Percentiles rank a stretch among this genome's conserved stretches.
phyloP scores from a whole-genome alignment of 2,113 vertebrate genomes.

The Spermophilus dauricus region DNA sequence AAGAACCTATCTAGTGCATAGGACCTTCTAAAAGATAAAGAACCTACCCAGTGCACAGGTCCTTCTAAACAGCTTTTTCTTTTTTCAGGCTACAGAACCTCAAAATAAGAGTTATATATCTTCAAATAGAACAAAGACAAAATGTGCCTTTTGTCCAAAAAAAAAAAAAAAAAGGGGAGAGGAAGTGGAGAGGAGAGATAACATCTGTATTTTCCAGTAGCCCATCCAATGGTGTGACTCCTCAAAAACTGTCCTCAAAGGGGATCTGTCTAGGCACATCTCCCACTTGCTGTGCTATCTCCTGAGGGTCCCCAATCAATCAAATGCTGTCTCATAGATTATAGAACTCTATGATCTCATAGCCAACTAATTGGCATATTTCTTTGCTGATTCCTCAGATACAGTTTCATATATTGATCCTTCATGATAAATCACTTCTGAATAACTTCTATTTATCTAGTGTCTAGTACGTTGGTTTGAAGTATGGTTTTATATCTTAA shows the following conservation, averaged over 20 bases:
- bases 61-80: neutral
- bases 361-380: neutral
- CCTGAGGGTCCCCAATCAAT: neutral
- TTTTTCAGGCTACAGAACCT: neutral
- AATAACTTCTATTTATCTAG: no score
- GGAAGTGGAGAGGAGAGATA: neutral
- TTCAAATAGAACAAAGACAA: slow-evolving; percentile 1
- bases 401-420: neutral
- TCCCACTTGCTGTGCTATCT: neutral
- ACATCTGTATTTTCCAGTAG: fast-evolving
- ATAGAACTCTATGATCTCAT: neutral
- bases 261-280: neutral
- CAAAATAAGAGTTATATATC: neutral
- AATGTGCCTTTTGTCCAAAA: neutral
- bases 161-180: no score
- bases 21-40: neutral
- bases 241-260: neutral
- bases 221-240: neutral
- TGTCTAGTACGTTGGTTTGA: neutral
- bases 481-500: neutral
- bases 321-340: neutral
- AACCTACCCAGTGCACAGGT: neutral
- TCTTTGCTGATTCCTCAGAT: neutral
- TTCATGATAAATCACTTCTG: neutral
- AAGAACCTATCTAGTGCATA: neutral